Evolutionary conservation across 2,888 invertebrate species (phyloP), one percentile per base, ranked within the genome.

Genomic region (Drosophila paranaensis): DNA sequence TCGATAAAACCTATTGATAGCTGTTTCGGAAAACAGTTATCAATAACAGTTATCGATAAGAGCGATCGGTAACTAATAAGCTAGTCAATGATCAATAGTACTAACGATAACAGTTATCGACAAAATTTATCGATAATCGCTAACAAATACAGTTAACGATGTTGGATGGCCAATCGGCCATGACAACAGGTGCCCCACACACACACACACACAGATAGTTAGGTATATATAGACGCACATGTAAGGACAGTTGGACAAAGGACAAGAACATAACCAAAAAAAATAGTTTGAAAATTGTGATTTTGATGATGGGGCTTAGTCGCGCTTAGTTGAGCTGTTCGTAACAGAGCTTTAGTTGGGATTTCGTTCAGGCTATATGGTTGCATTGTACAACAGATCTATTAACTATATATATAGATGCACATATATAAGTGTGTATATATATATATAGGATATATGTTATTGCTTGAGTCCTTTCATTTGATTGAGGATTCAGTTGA

Each of bases 311-410:
- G 4, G 50, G 50, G 50, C 6, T 50, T 50, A 50, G 33, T 50
- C 54, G 48, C 70, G 50, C 46, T 45, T 27, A 39, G 6, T 39
- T 50, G 40, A 66, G 67, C 46, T 45, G n/a, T 56, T n/a, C 16
- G 14, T 35, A 51, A 45, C 54, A 40, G 40, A 56, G 62, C 42
- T 51, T 56, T 54, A 11, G 33, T 30, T 51, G 39, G 54, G 48
- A 37, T 57, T 54, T 67, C 55, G 37, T 61, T 62, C 40, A 55
- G 70, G 50, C 71, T 72, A 78, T 56, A 54, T 43, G 60, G 43
- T 58, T 60, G 60, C 50, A 74, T 73, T 66, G 43, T 62, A 66
- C 75, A 77, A 78, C 68, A 73, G 74, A 74, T 77, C 78, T 68
- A 73, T 74, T 43, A 57, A 54, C 64, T 74, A 60, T 60, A 60